phyloP scores from a whole-genome alignment of 2,113 vertebrate genomes.

The Xiphophorus maculatus region DNA sequence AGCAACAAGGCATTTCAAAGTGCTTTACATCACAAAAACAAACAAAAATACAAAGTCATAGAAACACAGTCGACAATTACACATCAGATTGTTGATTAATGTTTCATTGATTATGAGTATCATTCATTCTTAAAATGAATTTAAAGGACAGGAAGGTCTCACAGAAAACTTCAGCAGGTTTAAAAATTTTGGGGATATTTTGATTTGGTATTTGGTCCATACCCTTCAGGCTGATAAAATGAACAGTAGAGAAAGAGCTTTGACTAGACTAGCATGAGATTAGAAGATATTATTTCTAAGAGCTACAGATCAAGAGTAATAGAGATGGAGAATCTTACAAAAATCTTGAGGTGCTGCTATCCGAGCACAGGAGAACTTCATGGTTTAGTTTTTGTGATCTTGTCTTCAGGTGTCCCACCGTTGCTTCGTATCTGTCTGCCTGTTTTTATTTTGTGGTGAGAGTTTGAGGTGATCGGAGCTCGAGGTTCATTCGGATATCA shows the following conservation, averaged over 20 bases:
- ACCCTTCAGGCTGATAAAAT: too few relatives aligned
- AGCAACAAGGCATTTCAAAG: too few relatives aligned
- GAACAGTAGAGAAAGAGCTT: neutral
- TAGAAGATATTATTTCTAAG: neutral
- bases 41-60: too few relatives aligned
- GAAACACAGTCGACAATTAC: too few relatives aligned
- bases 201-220: too few relatives aligned
- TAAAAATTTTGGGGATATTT: too few relatives aligned
- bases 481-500: constrained; percentile 40
- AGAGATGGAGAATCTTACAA: neutral
- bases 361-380: neutral
- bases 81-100: too few relatives aligned
- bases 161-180: too few relatives aligned
- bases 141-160: too few relatives aligned
- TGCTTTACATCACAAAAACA: too few relatives aligned
- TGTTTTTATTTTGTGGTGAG: constrained; percentile 24
- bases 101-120: too few relatives aligned
- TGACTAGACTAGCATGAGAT: neutral
- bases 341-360: neutral
- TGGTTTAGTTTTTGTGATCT: neutral
- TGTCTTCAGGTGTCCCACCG: neutral
- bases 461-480: constrained; percentile 21
- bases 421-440: neutral
- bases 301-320: neutral
- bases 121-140: too few relatives aligned